phyloP scores from a whole-genome alignment of 2,113 vertebrate genomes.

The Stomatorhinus ivindoensis region DNA sequence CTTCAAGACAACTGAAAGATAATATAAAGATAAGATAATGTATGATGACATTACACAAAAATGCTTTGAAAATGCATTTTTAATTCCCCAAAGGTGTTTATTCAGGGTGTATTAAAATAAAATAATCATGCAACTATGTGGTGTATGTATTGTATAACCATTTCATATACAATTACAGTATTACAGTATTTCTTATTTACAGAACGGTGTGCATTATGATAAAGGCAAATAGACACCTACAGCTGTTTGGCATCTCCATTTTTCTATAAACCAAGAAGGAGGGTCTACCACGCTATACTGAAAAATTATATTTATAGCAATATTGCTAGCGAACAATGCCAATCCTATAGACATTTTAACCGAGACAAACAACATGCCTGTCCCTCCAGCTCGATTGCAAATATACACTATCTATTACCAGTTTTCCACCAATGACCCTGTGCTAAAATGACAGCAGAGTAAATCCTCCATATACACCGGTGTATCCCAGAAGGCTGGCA shows the following conservation, averaged over 20 bases:
- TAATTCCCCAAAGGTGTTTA: not conserved
- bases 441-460: not conserved
- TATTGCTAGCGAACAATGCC: not conserved
- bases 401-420: not conserved
- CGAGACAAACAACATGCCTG: not conserved
- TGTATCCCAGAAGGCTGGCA: not conserved
- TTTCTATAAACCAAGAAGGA: not conserved
- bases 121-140: not conserved
- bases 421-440: not conserved
- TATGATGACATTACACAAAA: not conserved
- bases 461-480: not conserved
- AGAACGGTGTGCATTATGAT: not conserved
- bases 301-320: not conserved
- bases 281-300: not conserved
- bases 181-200: not conserved
- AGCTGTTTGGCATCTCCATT: not conserved
- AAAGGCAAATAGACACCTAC: not conserved
- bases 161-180: not conserved
- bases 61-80: not conserved
- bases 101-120: not conserved
- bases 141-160: not conserved
- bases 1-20: not conserved
- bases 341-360: not conserved
- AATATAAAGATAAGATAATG: too few relatives aligned
- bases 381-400: not conserved